These are phyloP conservation scores for Melanostoma mellinum DNA, from an alignment of 2,888 invertebrate species.

Conservation along the genomic window DNA sequence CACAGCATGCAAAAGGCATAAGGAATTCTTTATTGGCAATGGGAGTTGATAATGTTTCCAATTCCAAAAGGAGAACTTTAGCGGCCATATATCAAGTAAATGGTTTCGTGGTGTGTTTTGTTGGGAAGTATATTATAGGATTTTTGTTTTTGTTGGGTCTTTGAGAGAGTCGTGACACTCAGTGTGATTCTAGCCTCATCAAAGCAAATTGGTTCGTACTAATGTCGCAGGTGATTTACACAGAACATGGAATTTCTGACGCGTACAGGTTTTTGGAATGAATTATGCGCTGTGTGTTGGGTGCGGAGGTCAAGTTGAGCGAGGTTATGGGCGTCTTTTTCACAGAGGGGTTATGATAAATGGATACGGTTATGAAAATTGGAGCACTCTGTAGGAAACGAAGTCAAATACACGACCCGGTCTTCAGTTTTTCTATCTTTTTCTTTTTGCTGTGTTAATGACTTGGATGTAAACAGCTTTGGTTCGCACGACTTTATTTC, in stretches of 20 bases:
- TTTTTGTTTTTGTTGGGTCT: conserved; percentile 22
- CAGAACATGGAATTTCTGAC: conserved; percentile 29
- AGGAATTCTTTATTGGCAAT: conserved; percentile 35
- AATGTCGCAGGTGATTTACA: conserved; percentile 57
- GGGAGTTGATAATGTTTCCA: conserved; percentile 27
- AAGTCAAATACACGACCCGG: not conserved
- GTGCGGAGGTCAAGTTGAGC: not conserved
- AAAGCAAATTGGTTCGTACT: conserved; percentile 49
- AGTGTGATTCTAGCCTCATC: conserved; percentile 59
- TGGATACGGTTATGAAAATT: conserved; percentile 3
- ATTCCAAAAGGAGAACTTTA: conserved; percentile 20
- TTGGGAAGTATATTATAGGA: conserved; percentile 8
- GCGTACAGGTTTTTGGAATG: conserved; percentile 28
- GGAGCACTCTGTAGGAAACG: not conserved
- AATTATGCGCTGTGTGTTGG: conserved; percentile 11
- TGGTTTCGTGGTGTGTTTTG: conserved; percentile 32
- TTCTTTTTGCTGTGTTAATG: no score
- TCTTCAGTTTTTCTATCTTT: not conserved
- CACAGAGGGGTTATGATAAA: conserved; percentile 19
- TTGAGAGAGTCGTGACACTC: conserved; percentile 64
- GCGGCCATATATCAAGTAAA: conserved; percentile 51
- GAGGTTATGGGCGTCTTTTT: conserved; percentile 15
- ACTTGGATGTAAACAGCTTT: no score
- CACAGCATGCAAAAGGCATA: conserved; percentile 40
- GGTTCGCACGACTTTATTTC: no score